Evolutionary conservation across 2,113 vertebrate species (phyloP).

Genomic region (Ptychochromis oligacanthus): DNA sequence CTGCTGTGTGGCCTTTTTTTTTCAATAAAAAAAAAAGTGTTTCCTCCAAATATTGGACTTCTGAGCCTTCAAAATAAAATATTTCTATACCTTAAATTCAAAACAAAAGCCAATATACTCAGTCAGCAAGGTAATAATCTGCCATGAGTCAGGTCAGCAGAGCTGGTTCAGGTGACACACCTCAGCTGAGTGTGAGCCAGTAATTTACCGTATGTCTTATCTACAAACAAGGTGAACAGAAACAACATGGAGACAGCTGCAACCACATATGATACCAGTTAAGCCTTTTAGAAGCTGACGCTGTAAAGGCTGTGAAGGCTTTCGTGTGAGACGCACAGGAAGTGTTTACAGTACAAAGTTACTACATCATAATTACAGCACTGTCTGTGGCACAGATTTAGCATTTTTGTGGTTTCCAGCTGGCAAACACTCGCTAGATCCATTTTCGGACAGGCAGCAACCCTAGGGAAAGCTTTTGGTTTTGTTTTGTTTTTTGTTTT

Average conservation of each 20-base stretch:
- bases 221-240: rapidly evolving
- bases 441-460: not conserved
- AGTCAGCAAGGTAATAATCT: not conserved
- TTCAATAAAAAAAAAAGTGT: not conserved
- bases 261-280: not conserved
- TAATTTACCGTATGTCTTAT: not conserved
- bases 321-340: not conserved
- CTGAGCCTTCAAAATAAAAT: not conserved
- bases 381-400: not conserved
- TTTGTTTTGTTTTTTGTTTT: not conserved
- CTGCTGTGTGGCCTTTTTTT: not conserved
- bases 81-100: not conserved
- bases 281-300: not conserved
- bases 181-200: not conserved
- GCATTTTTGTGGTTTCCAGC: not conserved
- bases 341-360: not conserved
- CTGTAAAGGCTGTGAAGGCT: not conserved
- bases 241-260: not conserved
- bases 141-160: not conserved
- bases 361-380: not conserved
- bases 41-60: not conserved
- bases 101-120: not conserved
- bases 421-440: not conserved
- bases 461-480: not conserved
- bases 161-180: not conserved